Conservation (phyloP, 2,113 vertebrate species). For the Pteruthius melanotis region DNA sequence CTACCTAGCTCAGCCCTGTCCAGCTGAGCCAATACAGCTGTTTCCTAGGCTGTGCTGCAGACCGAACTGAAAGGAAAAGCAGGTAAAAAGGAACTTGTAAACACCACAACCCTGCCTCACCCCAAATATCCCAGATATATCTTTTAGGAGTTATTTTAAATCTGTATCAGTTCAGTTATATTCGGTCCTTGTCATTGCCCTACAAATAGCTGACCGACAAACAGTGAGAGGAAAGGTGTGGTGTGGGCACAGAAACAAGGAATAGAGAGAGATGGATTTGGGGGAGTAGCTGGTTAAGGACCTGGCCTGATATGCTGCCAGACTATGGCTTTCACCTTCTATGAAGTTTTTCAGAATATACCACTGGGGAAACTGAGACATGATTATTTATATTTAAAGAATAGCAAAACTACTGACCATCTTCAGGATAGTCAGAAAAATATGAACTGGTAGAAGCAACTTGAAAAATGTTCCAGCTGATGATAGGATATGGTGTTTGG, state of each 20-base stretch:
- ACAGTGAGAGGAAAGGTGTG: background rate
- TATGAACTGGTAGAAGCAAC: background rate
- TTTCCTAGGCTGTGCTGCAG: background rate
- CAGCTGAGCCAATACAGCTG: background rate
- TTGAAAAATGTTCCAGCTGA: background rate
- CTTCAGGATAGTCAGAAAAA: background rate
- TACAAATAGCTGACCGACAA: background rate
- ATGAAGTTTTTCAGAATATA: background rate
- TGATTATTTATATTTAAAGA: background rate
- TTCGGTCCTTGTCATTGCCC: background rate
- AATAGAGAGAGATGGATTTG: background rate
- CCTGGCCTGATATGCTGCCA: background rate
- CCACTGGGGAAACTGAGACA: background rate
- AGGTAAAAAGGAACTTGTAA: background rate
- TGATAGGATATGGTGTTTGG: background rate
- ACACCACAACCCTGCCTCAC: accelerated
- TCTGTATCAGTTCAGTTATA: background rate
- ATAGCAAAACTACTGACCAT: background rate
- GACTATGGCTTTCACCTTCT: background rate
- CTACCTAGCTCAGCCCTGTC: background rate
- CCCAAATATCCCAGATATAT: background rate
- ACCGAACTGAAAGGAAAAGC: background rate
- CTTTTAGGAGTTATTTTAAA: background rate
- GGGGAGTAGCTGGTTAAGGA: background rate
- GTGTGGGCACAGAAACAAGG: background rate